A percentile compares a stretch with the other conserved stretches of the same genome.
Conservation (phyloP, 2,113 vertebrate genomes). For the Monarcha castaneiventris region DNA sequence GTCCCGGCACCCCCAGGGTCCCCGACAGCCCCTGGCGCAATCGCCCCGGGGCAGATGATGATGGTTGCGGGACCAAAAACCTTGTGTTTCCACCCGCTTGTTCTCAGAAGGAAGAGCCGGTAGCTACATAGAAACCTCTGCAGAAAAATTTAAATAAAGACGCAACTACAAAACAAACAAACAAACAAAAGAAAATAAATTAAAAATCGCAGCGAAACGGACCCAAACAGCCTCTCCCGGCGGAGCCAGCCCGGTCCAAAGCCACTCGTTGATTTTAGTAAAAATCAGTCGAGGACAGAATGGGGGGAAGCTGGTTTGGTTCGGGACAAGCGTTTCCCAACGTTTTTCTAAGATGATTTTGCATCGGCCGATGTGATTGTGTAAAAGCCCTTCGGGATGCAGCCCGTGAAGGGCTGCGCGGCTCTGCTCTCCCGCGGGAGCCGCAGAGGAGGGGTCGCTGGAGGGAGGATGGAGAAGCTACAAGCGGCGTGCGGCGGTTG, state of each 20-base stretch:
- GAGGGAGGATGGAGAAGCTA: neutral
- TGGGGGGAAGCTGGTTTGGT: accelerated
- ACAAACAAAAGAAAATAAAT: neutral
- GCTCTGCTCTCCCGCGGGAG: neutral
- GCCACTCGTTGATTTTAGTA: neutral
- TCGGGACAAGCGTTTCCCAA: neutral
- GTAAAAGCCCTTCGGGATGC: neutral
- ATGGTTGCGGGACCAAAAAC: neutral
- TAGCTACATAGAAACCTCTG: neutral
- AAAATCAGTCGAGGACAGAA: accelerated
- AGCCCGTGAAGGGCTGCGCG: neutral
- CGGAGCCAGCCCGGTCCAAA: neutral
- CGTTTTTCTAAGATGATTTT: neutral
- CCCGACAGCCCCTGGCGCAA: accelerated
- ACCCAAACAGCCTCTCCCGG: neutral
- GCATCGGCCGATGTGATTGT: neutral
- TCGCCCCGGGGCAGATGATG: too few species aligned
- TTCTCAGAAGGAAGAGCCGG: neutral
- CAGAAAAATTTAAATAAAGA: neutral
- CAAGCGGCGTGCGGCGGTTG: neutral
- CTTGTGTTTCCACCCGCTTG: neutral
- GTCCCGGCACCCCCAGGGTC: neutral
- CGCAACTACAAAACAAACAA: neutral
- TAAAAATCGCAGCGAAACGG: neutral
- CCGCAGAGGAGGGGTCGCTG: neutral